phyloP scores from a whole-genome alignment of 2,797 vertebrate genomes.

The Xyrichtys novacula region DNA sequence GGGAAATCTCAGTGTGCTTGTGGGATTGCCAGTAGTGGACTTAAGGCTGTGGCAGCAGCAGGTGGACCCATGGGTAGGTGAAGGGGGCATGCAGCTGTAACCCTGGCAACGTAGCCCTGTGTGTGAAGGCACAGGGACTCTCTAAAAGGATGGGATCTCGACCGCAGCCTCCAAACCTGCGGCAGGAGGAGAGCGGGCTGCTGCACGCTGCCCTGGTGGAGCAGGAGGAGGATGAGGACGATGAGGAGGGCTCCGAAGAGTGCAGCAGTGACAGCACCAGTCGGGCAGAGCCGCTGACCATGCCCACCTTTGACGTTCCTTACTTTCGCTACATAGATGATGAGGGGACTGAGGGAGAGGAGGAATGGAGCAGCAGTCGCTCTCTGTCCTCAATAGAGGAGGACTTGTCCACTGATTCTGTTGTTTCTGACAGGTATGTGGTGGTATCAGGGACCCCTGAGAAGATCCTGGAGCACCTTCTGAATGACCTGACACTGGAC shows the following conservation, averaged over 20 bases:
- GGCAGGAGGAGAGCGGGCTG: constrained; percentile 79
- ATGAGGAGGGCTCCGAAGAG: constrained; percentile 78
- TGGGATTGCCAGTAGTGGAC: constrained; percentile 48
- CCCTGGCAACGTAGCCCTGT: constrained; percentile 79
- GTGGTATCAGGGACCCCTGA: constrained; percentile 95
- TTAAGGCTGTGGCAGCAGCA: constrained; percentile 44
- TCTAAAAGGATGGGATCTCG: constrained; percentile 91
- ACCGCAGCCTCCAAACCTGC: constrained; percentile 83
- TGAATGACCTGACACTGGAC: constrained; percentile 92
- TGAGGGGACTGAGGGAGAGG: constrained; percentile 93
- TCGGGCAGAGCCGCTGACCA: constrained; percentile 82
- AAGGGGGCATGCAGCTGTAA: constrained; percentile 76
- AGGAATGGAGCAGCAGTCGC: constrained; percentile 94
- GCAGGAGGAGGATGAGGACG: constrained; percentile 85
- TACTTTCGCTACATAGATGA: constrained; percentile 99
- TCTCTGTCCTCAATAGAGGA: constrained; percentile 95
- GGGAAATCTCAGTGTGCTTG: constrained; percentile 41
- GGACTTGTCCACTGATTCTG: constrained; percentile 90
- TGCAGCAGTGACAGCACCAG: constrained; percentile 77
- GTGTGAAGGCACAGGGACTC: constrained; percentile 60
- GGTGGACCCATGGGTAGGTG: constrained; percentile 62
- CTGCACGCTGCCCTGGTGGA: constrained; percentile 83
- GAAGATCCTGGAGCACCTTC: constrained; percentile 96
- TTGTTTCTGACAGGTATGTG: constrained; percentile 94
- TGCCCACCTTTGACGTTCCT: constrained; percentile 97